Evolutionary conservation across 1,140 invertebrate species (phyloP).

Genomic region (Caenorhabditis tropicalis): DNA sequence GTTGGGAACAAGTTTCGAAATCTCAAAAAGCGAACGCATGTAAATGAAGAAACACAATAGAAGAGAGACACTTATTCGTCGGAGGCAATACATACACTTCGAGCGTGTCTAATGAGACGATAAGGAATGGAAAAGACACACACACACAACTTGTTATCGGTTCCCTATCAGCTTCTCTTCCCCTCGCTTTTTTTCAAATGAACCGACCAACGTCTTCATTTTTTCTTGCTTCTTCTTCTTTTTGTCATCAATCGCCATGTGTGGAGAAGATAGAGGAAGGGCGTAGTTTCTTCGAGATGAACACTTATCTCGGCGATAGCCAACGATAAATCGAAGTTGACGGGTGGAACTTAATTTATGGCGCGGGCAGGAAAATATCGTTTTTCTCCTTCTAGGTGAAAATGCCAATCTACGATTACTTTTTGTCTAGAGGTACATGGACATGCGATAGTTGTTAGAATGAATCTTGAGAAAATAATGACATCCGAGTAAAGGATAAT

Average conservation of each 20-base stretch:
- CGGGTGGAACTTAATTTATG: slow-evolving; percentile 29
- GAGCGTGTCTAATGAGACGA: slow-evolving; percentile 37
- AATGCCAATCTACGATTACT: neutral
- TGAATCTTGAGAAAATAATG: too few relatives aligned
- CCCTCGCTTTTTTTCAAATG: neutral
- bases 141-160: slow-evolving; percentile 37
- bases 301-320: slow-evolving; percentile 31
- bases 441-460: neutral
- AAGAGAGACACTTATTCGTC: neutral
- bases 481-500: too few relatives aligned
- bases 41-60: slow-evolving; percentile 11
- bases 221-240: neutral
- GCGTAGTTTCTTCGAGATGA: slow-evolving; percentile 15
- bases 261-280: neutral
- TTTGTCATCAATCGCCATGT: neutral
- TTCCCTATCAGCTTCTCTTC: slow-evolving; percentile 37
- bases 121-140: slow-evolving; percentile 23
- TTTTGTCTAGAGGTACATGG: neutral
- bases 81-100: slow-evolving; percentile 14
- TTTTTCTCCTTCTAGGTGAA: neutral
- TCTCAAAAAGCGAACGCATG: neutral
- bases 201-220: neutral
- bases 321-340: slow-evolving; percentile 34
- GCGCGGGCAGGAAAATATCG: slow-evolving; percentile 25
- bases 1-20: neutral